Conservation (phyloP, 2,888 invertebrate species). For the Ametastegia equiseti region DNA sequence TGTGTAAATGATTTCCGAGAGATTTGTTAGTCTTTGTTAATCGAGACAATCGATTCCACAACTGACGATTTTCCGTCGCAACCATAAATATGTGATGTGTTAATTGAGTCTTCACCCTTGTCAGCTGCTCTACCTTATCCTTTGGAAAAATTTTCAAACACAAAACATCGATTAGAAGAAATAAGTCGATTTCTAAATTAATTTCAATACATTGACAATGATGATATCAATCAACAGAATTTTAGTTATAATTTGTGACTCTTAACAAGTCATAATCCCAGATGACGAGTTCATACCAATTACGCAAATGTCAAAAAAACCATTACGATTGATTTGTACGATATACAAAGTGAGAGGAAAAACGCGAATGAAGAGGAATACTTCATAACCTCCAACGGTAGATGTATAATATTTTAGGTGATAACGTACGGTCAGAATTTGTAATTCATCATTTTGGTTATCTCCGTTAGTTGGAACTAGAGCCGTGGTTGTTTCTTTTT, state of each 20-base stretch:
- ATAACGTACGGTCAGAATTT: constrained; percentile 61
- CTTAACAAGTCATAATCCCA: too few relatives aligned
- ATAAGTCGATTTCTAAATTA: neutral
- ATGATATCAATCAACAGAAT: neutral
- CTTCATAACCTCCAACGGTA: neutral
- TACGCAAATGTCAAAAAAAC: neutral
- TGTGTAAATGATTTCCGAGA: constrained; percentile 77
- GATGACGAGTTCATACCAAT: too few relatives aligned
- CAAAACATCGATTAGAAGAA: neutral
- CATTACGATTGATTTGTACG: neutral
- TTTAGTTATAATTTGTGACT: too few relatives aligned
- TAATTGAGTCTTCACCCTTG: constrained; percentile 86
- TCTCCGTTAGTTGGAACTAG: constrained; percentile 52
- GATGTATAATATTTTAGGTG: neutral
- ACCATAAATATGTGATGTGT: constrained; percentile 89
- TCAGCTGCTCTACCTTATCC: constrained; percentile 83
- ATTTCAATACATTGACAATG: too few relatives aligned
- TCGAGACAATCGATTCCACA: constrained; percentile 86
- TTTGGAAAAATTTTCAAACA: constrained; percentile 73
- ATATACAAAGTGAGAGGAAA: neutral
- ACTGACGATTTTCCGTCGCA: constrained; percentile 87
- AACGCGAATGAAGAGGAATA: neutral
- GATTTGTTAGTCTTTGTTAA: constrained; percentile 80
- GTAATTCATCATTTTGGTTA: constrained; percentile 56
- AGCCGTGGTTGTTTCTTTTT: constrained; percentile 57